phyloP scores from a whole-genome alignment of 2,888 invertebrate genomes.

The Ctena decussata region DNA sequence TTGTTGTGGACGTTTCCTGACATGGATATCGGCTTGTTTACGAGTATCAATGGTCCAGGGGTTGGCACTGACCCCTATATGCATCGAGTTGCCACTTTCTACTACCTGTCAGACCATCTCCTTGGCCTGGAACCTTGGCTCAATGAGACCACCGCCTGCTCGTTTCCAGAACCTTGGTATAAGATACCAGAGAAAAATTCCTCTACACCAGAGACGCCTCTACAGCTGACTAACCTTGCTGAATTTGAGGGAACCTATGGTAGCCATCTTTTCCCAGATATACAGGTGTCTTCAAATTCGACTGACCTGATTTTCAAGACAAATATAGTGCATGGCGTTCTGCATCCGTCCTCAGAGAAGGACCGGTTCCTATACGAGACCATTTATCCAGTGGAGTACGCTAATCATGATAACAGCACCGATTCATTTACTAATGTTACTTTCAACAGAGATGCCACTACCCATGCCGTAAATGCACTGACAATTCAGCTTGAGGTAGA shows the following conservation, averaged over 20 bases:
- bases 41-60: conserved; percentile 46
- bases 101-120: background rate
- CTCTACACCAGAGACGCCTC: background rate
- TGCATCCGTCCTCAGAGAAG: background rate
- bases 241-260: background rate
- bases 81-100: background rate
- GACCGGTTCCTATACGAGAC: background rate
- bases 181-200: background rate
- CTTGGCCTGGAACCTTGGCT: background rate
- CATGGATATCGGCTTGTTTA: conserved; percentile 39
- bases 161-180: background rate
- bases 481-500: background rate
- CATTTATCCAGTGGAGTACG: background rate
- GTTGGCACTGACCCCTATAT: background rate
- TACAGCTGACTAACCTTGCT: background rate
- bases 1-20: conserved; percentile 43
- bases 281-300: background rate
- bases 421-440: background rate
- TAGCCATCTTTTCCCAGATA: background rate
- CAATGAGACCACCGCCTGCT: background rate
- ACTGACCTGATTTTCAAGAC: background rate
- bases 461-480: background rate
- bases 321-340: background rate
- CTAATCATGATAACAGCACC: background rate
- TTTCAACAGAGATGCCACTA: background rate